A percentile compares a stretch with the other conserved stretches of the same genome.
Evolutionary conservation across 2,797 vertebrate genomes (phyloP).

Genomic region (Eurystomus glaucurus): DNA sequence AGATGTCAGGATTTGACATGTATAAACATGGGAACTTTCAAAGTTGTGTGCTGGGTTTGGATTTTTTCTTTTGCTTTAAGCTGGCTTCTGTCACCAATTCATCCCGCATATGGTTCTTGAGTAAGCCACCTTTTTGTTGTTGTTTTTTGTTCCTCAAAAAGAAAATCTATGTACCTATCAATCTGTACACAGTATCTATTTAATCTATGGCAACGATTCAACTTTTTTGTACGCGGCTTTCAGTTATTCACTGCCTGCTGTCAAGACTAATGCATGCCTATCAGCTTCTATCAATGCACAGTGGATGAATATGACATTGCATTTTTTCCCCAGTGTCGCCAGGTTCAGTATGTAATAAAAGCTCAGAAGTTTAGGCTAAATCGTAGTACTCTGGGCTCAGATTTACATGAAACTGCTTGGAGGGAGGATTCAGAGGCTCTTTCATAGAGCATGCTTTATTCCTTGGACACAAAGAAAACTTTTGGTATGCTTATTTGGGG

Average conservation of each 20-base stretch:
- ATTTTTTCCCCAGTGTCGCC: conserved; percentile 31
- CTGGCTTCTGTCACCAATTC: conserved; percentile 32
- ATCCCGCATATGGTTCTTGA: neutral
- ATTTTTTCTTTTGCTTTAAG: neutral
- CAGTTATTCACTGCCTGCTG: conserved; percentile 45
- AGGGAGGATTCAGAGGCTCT: neutral
- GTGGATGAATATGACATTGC: conserved; percentile 50
- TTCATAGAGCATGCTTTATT: neutral
- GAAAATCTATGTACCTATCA: conserved; percentile 55
- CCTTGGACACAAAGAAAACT: neutral
- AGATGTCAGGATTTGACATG: conserved; percentile 16
- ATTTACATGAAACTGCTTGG: neutral
- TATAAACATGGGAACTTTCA: conserved; percentile 52
- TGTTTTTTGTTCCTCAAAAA: neutral
- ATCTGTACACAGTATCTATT: conserved; percentile 31
- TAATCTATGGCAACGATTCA: conserved; percentile 53
- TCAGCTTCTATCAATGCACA: conserved; percentile 49
- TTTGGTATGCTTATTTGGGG: neutral
- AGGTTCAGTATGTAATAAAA: conserved; percentile 12
- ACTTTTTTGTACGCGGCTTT: conserved; percentile 37
- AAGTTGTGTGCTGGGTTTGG: neutral
- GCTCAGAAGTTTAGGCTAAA: neutral
- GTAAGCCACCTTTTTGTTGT: conserved; percentile 47
- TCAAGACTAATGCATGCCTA: conserved; percentile 59
- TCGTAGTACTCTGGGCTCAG: neutral